These are phyloP conservation scores for Enteromius unitaeniatus DNA, from an alignment of 2,797 vertebrate species.

Conservation along the genomic window DNA sequence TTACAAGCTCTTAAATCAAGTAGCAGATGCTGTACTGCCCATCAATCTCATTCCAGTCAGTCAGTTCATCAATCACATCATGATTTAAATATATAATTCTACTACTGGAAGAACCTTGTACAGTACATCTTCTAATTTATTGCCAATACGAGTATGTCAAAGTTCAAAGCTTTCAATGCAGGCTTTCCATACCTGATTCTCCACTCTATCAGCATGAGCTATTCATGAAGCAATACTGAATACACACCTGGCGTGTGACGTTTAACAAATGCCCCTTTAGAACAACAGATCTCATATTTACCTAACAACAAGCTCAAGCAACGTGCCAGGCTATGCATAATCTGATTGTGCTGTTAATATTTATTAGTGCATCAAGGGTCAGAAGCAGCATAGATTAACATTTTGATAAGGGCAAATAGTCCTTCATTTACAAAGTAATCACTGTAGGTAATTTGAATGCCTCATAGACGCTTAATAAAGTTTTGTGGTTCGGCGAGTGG, in stretches of 20 bases:
- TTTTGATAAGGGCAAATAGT: conserved; percentile 43
- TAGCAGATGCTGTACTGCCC: background rate
- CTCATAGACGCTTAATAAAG: conserved; percentile 9
- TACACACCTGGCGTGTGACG: conserved; percentile 33
- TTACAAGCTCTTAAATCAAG: background rate
- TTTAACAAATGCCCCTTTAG: conserved; percentile 44
- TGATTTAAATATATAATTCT: background rate
- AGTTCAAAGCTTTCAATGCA: background rate
- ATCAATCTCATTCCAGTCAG: background rate
- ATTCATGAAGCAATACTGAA: conserved; percentile 37
- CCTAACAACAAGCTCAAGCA: conserved; percentile 33
- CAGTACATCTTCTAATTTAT: background rate
- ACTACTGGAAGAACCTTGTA: background rate
- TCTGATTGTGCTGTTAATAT: conserved; percentile 44
- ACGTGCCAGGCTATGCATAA: conserved; percentile 24
- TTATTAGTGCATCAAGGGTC: conserved; percentile 26
- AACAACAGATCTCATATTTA: conserved; percentile 35
- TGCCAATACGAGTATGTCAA: background rate
- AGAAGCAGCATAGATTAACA: conserved; percentile 41
- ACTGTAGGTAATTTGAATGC: conserved; percentile 21
- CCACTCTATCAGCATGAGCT: background rate
- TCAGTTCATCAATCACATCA: background rate
- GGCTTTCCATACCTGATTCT: background rate
- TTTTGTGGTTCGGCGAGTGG: background rate
- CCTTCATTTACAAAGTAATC: conserved; percentile 33